Conservation (phyloP, 2,888 invertebrate genomes). For the Eupithecia subfuscata region DNA sequence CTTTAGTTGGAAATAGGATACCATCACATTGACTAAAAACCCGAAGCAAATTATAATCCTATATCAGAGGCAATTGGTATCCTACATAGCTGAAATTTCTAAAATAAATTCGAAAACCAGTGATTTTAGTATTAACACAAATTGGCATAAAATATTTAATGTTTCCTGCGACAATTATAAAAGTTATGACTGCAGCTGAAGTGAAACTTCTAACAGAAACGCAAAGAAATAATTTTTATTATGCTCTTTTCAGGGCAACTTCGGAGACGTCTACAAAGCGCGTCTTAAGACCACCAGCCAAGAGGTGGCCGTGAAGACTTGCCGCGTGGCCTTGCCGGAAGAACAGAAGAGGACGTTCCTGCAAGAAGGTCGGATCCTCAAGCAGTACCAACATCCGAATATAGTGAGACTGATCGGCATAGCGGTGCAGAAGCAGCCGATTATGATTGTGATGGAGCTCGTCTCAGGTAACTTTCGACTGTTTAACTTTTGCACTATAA, state of each 20-base stretch:
- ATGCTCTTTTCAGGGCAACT: conserved; percentile 91
- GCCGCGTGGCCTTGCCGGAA: conserved; percentile 96
- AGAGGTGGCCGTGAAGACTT: conserved; percentile 98
- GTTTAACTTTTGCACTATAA: too few species aligned
- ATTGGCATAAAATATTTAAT: neutral
- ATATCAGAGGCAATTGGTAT: neutral
- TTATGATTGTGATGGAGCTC: conserved; percentile 99
- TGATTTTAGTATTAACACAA: neutral
- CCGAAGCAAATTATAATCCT: neutral
- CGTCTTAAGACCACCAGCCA: conserved; percentile 91
- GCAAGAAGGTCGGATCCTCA: conserved; percentile 97
- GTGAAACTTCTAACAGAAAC: neutral
- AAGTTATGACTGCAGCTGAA: neutral
- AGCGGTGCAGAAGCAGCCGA: conserved; percentile 98
- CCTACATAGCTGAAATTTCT: neutral
- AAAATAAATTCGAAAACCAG: neutral
- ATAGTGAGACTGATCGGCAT: conserved; percentile 98
- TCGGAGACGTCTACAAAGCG: conserved; percentile 98
- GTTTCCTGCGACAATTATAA: neutral
- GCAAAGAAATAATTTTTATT: neutral
- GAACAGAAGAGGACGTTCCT: conserved; percentile 97
- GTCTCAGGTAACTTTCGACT: conserved; percentile 86
- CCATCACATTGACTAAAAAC: neutral
- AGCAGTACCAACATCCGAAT: conserved; percentile 98
- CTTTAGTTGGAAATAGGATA: too few species aligned